These are phyloP conservation scores for Linnaemya vulpina DNA, from an alignment of 2,888 invertebrate genomes.

Conservation along the genomic window DNA sequence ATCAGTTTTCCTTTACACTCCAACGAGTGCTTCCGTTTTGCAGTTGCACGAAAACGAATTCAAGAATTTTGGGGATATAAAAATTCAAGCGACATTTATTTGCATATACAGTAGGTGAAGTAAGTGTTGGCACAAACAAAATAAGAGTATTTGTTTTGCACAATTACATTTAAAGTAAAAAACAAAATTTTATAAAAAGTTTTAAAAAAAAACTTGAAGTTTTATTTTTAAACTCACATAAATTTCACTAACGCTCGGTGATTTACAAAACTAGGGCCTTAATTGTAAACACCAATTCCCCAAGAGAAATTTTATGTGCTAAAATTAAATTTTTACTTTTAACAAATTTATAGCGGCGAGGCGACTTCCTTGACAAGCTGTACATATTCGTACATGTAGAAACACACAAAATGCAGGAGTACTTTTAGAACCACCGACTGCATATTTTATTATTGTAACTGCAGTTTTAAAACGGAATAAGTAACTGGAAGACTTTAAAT, in stretches of 20 bases:
- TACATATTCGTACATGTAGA: neutral
- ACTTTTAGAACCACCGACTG: neutral
- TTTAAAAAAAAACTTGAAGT: no score
- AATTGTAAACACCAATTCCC: no score
- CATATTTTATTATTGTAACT: slow-evolving; percentile 1
- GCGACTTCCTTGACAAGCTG: neutral
- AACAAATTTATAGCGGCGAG: no score
- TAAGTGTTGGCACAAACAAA: neutral
- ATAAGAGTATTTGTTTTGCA: no score
- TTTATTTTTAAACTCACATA: no score
- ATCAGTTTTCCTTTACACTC: slow-evolving; percentile 1
- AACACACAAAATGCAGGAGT: neutral
- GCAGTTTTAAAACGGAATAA: neutral
- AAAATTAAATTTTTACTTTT: no score
- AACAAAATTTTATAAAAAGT: no score
- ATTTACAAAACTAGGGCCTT: no score
- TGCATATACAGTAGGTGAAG: neutral
- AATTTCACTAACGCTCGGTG: no score
- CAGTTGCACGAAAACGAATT: slow-evolving; percentile 22
- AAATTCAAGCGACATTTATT: slow-evolving; percentile 11
- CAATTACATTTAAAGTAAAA: no score
- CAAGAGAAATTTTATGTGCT: no score
- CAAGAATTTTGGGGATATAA: slow-evolving; percentile 8
- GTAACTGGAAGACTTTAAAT: slow-evolving; percentile 26
- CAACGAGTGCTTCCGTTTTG: slow-evolving; percentile 28